A percentile compares a stretch with the other conserved stretches of the same genome.
These are phyloP conservation scores for Eupithecia dodoneata DNA, from an alignment of 2,888 invertebrate genomes.

Conservation along the genomic window DNA sequence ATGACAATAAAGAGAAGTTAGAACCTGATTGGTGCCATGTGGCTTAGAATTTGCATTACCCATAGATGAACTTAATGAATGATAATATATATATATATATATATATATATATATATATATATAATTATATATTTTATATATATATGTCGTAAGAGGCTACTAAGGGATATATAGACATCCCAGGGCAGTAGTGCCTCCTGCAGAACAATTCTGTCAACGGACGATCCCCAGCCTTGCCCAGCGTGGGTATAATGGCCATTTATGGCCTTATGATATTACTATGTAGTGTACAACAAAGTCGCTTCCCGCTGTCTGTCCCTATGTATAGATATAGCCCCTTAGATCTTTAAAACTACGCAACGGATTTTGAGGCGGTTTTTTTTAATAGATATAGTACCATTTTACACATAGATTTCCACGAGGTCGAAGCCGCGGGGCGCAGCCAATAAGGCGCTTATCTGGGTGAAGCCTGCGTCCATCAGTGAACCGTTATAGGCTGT, in stretches of 20 bases:
- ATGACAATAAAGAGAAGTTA: neutral
- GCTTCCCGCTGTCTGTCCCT: too few relatives aligned
- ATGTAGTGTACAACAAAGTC: too few relatives aligned
- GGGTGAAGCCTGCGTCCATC: neutral
- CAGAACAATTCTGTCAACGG: neutral
- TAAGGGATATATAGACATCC: neutral
- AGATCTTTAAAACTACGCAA: too few relatives aligned
- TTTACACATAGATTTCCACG: too few relatives aligned
- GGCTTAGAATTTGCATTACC: neutral
- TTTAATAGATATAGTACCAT: too few relatives aligned
- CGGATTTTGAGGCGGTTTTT: too few relatives aligned
- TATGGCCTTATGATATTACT: neutral
- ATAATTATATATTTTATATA: too few relatives aligned
- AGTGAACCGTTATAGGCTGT: neutral
- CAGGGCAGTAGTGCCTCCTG: neutral
- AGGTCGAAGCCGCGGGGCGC: too few relatives aligned
- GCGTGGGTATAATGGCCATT: neutral
- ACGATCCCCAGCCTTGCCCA: neutral
- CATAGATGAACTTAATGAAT: too few relatives aligned
- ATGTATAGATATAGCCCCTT: too few relatives aligned
- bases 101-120: too few relatives aligned
- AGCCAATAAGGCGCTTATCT: neutral
- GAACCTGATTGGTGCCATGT: conserved; percentile 59
- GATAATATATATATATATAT: too few relatives aligned
- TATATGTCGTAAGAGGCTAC: neutral